Conservation (phyloP, 1,140 invertebrate genomes). For the Meloidogyne hapla region DNA sequence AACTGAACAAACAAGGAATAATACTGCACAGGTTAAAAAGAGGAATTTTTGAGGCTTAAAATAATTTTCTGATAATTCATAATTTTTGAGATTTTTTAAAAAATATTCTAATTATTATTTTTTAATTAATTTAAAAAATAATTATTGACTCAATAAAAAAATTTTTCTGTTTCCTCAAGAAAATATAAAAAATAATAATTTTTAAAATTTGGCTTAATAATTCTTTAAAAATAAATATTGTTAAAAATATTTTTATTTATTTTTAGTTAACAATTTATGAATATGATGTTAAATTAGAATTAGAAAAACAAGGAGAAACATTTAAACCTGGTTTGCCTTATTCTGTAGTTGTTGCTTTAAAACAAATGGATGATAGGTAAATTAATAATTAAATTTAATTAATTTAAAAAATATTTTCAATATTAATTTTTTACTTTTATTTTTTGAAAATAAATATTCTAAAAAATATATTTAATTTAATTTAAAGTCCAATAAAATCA, state of each 20-base stretch:
- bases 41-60: neutral
- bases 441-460: conserved; percentile 33
- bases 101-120: too few relatives aligned
- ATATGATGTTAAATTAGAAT: conserved; percentile 79
- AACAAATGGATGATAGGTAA: conserved; percentile 61
- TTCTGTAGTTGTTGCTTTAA: conserved; percentile 72
- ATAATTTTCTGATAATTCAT: too few relatives aligned
- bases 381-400: neutral
- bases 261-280: conserved; percentile 68
- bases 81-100: too few relatives aligned
- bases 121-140: too few relatives aligned
- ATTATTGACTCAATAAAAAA: too few relatives aligned
- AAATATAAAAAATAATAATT: too few relatives aligned
- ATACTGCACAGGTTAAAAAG: conserved; percentile 65
- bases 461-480: neutral
- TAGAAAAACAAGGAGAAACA: conserved; percentile 77
- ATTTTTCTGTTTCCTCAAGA: too few relatives aligned
- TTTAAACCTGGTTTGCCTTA: conserved; percentile 85
- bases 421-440: too few relatives aligned
- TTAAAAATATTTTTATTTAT: too few relatives aligned
- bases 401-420: too few relatives aligned
- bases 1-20: conserved; percentile 71
- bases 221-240: too few relatives aligned
- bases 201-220: too few relatives aligned
- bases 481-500: conserved; percentile 51